phyloP scores from a whole-genome alignment of 2,113 vertebrate genomes.

The Ramphastos sulfuratus region DNA sequence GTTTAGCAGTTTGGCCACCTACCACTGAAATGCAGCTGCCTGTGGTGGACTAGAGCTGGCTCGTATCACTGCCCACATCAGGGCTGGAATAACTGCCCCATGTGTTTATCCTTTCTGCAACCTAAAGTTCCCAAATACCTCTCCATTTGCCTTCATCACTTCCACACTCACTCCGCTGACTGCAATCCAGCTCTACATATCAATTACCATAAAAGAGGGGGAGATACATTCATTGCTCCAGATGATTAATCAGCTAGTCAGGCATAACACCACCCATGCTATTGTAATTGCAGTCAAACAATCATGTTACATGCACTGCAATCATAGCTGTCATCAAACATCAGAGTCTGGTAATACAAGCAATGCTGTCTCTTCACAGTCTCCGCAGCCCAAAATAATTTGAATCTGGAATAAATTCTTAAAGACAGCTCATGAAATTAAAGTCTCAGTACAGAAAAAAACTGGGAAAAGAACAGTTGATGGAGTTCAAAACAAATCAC shows the following conservation, averaged over 20 bases:
- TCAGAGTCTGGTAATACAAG: neutral
- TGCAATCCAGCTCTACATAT: neutral
- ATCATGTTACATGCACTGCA: neutral
- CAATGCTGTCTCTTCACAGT: neutral
- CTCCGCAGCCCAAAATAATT: neutral
- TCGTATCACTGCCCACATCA: accelerated
- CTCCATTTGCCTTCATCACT: neutral
- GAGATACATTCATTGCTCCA: constrained; percentile 21
- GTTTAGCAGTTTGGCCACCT: neutral
- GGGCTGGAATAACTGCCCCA: neutral
- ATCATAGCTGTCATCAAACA: constrained; percentile 15
- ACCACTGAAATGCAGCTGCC: neutral
- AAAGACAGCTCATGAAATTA: neutral
- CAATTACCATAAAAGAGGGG: constrained; percentile 12
- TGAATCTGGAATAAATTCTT: neutral
- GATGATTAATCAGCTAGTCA: constrained; percentile 54
- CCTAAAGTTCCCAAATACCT: neutral
- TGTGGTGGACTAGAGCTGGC: neutral
- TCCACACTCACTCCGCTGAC: neutral
- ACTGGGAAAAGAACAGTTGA: neutral
- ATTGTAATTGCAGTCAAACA: constrained; percentile 20
- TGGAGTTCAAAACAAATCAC: neutral
- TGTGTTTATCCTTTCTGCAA: neutral
- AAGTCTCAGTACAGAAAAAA: neutral
- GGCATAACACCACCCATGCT: constrained; percentile 24